phyloP scores from a whole-genome alignment of 2,888 invertebrate species.

The Pollenia angustigena region DNA sequence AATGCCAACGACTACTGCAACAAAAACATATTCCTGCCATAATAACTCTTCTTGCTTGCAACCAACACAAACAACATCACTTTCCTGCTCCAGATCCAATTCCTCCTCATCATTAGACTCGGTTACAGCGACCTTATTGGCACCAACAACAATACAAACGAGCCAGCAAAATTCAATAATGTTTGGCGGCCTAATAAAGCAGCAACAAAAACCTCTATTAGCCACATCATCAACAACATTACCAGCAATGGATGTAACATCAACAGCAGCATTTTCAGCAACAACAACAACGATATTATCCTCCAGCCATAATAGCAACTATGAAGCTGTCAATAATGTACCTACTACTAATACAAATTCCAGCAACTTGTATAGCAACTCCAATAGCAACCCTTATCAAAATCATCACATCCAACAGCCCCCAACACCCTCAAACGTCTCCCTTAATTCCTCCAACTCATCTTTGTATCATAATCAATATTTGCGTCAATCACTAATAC shows the following conservation, averaged over 20 bases:
- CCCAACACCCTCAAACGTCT: constrained; percentile 1
- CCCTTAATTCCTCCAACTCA: constrained; percentile 44
- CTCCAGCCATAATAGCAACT: constrained; percentile 29
- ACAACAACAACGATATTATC: constrained; percentile 37
- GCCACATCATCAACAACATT: constrained; percentile 39
- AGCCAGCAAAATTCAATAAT: constrained; percentile 60
- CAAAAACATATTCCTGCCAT: constrained; percentile 43
- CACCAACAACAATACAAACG: constrained; percentile 37
- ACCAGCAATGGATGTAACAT: constrained; percentile 22
- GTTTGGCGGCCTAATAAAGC: constrained; percentile 54
- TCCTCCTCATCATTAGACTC: constrained; percentile 15
- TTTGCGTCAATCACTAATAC: constrained; percentile 38
- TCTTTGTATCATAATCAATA: constrained; percentile 64
- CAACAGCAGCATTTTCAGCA: constrained; percentile 25
- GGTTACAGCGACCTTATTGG: constrained; percentile 50
- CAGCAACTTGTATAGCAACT: constrained; percentile 52
- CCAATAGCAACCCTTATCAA: constrained; percentile 27
- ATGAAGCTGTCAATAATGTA: constrained; percentile 68
- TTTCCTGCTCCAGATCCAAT: background rate
- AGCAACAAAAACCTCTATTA: constrained; percentile 25
- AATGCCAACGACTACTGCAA: constrained; percentile 16
- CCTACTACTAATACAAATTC: constrained; percentile 46
- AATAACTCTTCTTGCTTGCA: constrained; percentile 17
- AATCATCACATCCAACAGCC: constrained; percentile 44
- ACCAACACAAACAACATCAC: constrained; percentile 7